Percentiles rank a stretch among this genome's conserved stretches.
These are phyloP conservation scores for Parascotia fuliginaria DNA, from an alignment of 2,888 invertebrate species.

Conservation along the genomic window DNA sequence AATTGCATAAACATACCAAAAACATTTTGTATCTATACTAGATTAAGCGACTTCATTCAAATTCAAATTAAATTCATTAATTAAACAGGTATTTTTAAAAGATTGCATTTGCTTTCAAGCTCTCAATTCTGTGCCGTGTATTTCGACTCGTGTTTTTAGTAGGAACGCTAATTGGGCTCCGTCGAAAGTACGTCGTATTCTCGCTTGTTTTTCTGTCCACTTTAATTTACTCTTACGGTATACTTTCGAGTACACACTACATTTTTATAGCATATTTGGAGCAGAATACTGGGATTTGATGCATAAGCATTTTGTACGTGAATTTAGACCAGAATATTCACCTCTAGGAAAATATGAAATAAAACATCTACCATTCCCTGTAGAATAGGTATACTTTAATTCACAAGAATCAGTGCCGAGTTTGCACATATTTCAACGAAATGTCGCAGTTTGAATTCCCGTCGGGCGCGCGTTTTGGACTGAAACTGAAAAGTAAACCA, in stretches of 20 bases:
- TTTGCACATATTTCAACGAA: not conserved
- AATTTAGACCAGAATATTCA: not conserved
- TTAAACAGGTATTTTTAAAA: no score
- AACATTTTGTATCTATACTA: no score
- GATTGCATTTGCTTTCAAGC: not conserved
- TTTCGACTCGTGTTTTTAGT: constrained; percentile 9
- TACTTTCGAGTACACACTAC: constrained; percentile 4
- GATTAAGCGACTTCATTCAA: no score
- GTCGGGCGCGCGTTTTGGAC: no score
- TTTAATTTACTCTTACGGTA: constrained; percentile 12
- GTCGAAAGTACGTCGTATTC: constrained; percentile 13
- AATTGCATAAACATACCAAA: no score
- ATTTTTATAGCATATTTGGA: constrained; percentile 6
- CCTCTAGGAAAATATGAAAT: not conserved
- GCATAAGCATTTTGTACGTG: not conserved
- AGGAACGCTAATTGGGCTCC: constrained; percentile 30
- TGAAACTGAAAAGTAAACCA: no score
- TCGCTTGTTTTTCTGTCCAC: constrained; percentile 16
- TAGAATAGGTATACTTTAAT: not conserved
- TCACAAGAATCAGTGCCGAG: not conserved
- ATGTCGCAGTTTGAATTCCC: no score
- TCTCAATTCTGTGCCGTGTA: not conserved
- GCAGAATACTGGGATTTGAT: constrained; percentile 2
- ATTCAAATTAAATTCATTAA: no score
- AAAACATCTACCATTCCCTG: not conserved